A percentile compares a stretch with the other conserved stretches of the same genome.
These are phyloP conservation scores for Nematolebias whitei DNA, from an alignment of 2,113 vertebrate genomes.

Conservation along the genomic window DNA sequence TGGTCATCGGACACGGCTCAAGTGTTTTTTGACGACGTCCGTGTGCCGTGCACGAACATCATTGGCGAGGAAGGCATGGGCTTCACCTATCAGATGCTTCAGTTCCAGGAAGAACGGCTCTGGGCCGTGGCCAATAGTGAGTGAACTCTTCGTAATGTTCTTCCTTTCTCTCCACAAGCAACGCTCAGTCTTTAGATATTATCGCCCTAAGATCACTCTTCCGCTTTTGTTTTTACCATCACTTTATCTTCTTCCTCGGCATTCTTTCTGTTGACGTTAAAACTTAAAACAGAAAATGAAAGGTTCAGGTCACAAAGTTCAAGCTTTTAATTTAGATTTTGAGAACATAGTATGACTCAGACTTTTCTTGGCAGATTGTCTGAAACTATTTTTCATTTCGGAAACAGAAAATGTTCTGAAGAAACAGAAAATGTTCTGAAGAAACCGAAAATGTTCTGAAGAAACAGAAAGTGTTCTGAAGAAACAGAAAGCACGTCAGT, in stretches of 20 bases:
- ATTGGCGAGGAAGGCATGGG: constrained; percentile 87
- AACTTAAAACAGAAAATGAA: background rate
- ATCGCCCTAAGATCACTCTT: background rate
- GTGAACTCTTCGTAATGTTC: constrained; percentile 29
- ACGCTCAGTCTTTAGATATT: background rate
- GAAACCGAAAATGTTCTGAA: no score
- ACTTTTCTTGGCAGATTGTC: background rate
- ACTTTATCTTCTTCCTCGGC: background rate
- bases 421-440: no score
- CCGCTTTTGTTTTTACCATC: background rate
- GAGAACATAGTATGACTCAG: background rate
- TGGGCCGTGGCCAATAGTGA: constrained; percentile 84
- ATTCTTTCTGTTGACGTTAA: background rate
- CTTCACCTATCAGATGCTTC: constrained; percentile 89
- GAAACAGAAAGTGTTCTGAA: no score
- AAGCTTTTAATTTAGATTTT: constrained; percentile 17
- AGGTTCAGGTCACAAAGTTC: constrained; percentile 19
- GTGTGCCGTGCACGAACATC: constrained; percentile 82
- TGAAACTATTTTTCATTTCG: background rate
- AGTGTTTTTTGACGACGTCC: constrained; percentile 87
- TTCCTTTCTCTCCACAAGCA: background rate
- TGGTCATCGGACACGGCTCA: constrained; percentile 85
- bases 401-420: no score
- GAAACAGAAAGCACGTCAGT: no score
- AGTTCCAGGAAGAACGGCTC: constrained; percentile 88